These are phyloP conservation scores for Rhopalosiphum nymphaeae DNA, from an alignment of 2,888 invertebrate species.

Conservation along the genomic window DNA sequence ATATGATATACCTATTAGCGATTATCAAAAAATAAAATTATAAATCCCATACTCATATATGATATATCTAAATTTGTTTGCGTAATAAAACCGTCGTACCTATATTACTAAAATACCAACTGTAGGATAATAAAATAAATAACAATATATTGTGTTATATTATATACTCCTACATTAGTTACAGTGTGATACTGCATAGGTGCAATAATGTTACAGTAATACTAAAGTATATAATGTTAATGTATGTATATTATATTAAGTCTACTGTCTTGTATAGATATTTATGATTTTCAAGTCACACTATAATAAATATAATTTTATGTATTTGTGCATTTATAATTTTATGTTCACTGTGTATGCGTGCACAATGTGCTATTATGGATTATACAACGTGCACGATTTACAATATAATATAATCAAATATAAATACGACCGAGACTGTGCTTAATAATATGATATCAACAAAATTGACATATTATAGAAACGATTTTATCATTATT, in stretches of 20 bases:
- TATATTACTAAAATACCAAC: not conserved
- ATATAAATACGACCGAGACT: too few relatives aligned
- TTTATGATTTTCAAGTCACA: not conserved
- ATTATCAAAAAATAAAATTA: not conserved
- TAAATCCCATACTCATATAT: not conserved
- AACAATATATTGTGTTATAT: not conserved
- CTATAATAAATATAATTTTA: not conserved
- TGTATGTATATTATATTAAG: too few relatives aligned
- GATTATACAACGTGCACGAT: not conserved
- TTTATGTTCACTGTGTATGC: not conserved
- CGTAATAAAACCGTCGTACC: not conserved
- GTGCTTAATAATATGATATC: too few relatives aligned
- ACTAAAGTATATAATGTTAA: not conserved
- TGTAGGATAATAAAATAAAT: not conserved
- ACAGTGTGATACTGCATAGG: too few relatives aligned
- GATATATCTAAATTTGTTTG: not conserved
- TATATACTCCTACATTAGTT: not conserved
- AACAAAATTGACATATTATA: too few relatives aligned
- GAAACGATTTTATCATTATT: too few relatives aligned
- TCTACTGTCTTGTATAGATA: not conserved
- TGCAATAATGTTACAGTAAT: not conserved
- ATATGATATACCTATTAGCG: not conserved
- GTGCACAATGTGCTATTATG: not conserved
- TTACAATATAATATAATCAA: not conserved
- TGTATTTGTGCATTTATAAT: not conserved